Evolutionary conservation across 2,888 invertebrate genomes (phyloP).

Genomic region (Cecidostiba fungosa): DNA sequence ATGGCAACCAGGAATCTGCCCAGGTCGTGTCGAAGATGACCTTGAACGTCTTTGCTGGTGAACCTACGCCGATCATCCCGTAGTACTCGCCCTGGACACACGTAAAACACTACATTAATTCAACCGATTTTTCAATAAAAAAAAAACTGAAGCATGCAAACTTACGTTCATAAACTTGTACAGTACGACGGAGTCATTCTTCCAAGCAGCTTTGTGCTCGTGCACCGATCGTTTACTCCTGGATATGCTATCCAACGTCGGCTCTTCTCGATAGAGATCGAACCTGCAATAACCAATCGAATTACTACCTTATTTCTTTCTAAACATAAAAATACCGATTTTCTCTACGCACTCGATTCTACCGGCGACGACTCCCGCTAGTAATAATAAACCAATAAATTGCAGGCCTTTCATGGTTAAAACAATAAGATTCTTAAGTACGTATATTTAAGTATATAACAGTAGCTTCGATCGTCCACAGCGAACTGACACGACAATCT

Average conservation of each 20-base stretch:
- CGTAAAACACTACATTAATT: not conserved
- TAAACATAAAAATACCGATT: not conserved
- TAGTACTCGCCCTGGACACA: slow-evolving; percentile 80
- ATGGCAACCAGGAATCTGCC: slow-evolving; percentile 81
- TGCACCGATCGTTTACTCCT: slow-evolving; percentile 4
- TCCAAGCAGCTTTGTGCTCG: not conserved
- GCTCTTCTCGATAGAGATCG: slow-evolving; percentile 31
- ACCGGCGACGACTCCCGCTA: not conserved
- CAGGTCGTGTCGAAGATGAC: slow-evolving; percentile 82
- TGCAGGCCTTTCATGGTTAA: not conserved
- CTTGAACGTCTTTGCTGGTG: slow-evolving; percentile 80
- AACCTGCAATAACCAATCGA: slow-evolving; percentile 31
- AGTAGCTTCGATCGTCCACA: not conserved
- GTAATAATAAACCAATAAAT: not conserved
- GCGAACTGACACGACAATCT: not conserved
- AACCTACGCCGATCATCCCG: slow-evolving; percentile 80
- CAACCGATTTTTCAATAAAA: not conserved
- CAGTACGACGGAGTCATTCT: slow-evolving; percentile 64
- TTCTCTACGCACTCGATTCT: not conserved
- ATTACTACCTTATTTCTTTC: not conserved
- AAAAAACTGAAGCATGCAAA: not conserved
- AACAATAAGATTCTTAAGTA: not conserved
- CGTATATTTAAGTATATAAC: not conserved
- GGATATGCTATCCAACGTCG: not conserved
- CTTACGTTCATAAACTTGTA: slow-evolving; percentile 70